These are phyloP conservation scores for Sprattus sprattus DNA, from an alignment of 2,113 vertebrate species.

Conservation along the genomic window DNA sequence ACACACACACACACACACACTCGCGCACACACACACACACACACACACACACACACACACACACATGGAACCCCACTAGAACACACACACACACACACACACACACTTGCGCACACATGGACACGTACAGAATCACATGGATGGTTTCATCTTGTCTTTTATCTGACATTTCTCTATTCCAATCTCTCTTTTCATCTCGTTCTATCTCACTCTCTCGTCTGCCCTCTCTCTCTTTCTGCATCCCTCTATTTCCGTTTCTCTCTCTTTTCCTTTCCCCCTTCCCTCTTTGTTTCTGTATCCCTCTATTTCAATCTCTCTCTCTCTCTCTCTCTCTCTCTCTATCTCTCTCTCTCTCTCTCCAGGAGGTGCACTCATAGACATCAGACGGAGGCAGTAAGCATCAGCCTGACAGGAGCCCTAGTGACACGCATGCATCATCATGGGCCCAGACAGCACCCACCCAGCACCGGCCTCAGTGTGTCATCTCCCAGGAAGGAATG, in stretches of 20 bases:
- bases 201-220: background rate
- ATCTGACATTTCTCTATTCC: background rate
- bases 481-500: background rate
- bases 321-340: background rate
- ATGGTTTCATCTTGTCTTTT: background rate
- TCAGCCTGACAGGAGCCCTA: background rate
- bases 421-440: background rate
- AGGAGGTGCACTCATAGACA: background rate
- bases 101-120: background rate
- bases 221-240: background rate
- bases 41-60: background rate
- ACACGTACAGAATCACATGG: constrained; percentile 10
- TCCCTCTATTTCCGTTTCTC: background rate
- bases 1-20: background rate
- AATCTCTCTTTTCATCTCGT: too few species aligned
- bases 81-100: background rate
- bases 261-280: too few species aligned
- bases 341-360: too few species aligned
- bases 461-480: background rate
- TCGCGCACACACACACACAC: background rate
- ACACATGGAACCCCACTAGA: background rate
- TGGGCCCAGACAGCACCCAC: background rate
- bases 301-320: background rate
- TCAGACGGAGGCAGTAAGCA: constrained; percentile 12
- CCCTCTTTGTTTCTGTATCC: too few species aligned